These are phyloP conservation scores for Colistium nudipinnis DNA, from an alignment of 2,113 vertebrate species.

Conservation along the genomic window DNA sequence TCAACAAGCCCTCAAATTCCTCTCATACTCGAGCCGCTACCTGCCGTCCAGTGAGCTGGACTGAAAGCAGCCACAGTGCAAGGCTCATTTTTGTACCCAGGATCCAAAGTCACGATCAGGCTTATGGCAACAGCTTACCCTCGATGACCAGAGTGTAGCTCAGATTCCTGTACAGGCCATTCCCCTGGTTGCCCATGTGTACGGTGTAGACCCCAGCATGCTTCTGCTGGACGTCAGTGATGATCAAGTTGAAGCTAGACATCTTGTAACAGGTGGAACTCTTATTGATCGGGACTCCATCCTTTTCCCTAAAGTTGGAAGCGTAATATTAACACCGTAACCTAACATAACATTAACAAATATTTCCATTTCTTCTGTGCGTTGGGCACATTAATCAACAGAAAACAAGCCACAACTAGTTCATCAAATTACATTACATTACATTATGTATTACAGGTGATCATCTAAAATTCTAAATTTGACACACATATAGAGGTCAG, in stretches of 20 bases:
- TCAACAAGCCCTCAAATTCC: constrained; percentile 77
- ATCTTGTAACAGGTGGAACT: constrained; percentile 84
- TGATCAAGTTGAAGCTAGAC: constrained; percentile 77
- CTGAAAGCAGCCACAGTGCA: constrained; percentile 27
- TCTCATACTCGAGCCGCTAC: constrained; percentile 74
- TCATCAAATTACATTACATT: no score
- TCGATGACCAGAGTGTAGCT: constrained; percentile 85
- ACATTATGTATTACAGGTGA: background rate
- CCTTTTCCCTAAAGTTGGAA: constrained; percentile 84
- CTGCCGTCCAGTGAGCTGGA: constrained; percentile 63
- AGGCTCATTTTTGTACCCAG: constrained; percentile 47
- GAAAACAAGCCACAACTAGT: background rate
- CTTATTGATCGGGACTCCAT: constrained; percentile 80
- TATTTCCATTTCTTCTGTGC: background rate
- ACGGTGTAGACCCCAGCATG: constrained; percentile 88
- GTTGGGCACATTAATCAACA: background rate
- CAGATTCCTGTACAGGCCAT: constrained; percentile 81
- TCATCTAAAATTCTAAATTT: no score
- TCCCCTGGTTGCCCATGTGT: constrained; percentile 76
- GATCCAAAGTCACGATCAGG: constrained; percentile 34
- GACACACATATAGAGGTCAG: no score
- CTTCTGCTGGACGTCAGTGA: constrained; percentile 81
- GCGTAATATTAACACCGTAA: background rate
- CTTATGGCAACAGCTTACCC: constrained; percentile 76
- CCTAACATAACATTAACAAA: background rate